Evolutionary conservation across 2,113 vertebrate species (phyloP).

Genomic region (Pardalotus punctatus): DNA sequence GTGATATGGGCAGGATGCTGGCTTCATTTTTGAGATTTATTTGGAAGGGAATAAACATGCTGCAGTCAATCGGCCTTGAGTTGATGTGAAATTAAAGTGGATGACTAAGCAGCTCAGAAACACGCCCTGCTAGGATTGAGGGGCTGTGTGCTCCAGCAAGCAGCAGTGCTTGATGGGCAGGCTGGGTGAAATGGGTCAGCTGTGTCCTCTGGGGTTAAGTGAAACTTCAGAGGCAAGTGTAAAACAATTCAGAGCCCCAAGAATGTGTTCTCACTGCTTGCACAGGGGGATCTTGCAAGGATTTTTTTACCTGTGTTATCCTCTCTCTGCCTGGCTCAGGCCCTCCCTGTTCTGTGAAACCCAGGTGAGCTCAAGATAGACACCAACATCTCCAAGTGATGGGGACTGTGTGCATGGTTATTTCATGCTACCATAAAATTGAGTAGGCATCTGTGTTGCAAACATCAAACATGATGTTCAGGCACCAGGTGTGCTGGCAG

Average conservation of each 20-base stretch:
- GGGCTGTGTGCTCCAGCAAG: neutral
- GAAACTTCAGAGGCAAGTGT: neutral
- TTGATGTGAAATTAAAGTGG: neutral
- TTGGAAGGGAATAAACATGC: neutral
- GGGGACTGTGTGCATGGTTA: neutral
- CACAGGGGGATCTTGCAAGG: rapidly evolving
- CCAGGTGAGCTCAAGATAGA: neutral
- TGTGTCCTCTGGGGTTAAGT: neutral
- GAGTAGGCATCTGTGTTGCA: neutral
- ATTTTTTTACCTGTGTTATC: neutral
- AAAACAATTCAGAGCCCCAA: neutral
- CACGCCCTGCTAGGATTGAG: rapidly evolving
- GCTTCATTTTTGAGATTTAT: neutral
- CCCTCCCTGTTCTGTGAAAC: neutral
- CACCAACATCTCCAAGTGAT: neutral
- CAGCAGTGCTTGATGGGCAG: neutral
- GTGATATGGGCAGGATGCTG: neutral
- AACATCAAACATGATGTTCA: neutral
- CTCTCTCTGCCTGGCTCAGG: neutral
- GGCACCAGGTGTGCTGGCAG: neutral
- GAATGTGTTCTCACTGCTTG: neutral
- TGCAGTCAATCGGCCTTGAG: neutral
- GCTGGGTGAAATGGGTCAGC: neutral
- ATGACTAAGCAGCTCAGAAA: neutral
- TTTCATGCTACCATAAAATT: neutral